These are phyloP conservation scores for Trissoscelio sp. DNA, from an alignment of 2,888 invertebrate species.

Conservation along the genomic window DNA sequence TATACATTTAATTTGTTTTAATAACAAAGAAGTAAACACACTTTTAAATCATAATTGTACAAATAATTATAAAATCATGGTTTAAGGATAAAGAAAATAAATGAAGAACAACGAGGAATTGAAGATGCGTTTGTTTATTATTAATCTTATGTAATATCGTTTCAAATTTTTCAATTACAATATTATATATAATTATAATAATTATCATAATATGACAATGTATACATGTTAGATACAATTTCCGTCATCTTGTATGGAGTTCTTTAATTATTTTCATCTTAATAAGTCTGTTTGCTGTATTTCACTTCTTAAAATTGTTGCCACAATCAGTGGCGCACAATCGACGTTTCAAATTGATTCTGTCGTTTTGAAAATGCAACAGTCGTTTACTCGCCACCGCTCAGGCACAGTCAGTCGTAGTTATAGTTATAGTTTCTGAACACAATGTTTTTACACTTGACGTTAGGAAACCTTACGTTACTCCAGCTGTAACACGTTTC, in stretches of 20 bases:
- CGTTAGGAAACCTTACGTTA: constrained; percentile 83
- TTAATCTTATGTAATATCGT: constrained; percentile 83
- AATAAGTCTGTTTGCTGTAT: constrained; percentile 80
- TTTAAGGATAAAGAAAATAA: neutral
- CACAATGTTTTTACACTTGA: constrained; percentile 84
- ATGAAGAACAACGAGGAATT: constrained; percentile 72
- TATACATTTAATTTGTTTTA: no score
- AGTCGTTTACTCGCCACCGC: constrained; percentile 78
- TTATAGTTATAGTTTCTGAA: constrained; percentile 83
- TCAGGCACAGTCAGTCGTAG: constrained; percentile 83
- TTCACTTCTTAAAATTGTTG: constrained; percentile 79
- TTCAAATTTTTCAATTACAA: constrained; percentile 83
- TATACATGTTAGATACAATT: constrained; percentile 83
- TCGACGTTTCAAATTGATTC: constrained; percentile 76
- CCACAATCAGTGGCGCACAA: constrained; percentile 77
- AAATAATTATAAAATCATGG: neutral
- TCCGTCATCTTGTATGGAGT: constrained; percentile 80
- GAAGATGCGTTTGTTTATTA: constrained; percentile 83
- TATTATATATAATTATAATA: constrained; percentile 82
- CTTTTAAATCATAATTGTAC: no score
- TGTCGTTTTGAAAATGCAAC: constrained; percentile 75
- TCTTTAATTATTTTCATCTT: constrained; percentile 79
- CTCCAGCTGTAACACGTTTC: constrained; percentile 80
- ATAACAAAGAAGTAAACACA: no score
- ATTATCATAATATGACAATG: constrained; percentile 83